Evolutionary conservation across 1,140 invertebrate species (phyloP), one percentile per base, ranked within the genome.

Genomic region (Bombus huntii): DNA sequence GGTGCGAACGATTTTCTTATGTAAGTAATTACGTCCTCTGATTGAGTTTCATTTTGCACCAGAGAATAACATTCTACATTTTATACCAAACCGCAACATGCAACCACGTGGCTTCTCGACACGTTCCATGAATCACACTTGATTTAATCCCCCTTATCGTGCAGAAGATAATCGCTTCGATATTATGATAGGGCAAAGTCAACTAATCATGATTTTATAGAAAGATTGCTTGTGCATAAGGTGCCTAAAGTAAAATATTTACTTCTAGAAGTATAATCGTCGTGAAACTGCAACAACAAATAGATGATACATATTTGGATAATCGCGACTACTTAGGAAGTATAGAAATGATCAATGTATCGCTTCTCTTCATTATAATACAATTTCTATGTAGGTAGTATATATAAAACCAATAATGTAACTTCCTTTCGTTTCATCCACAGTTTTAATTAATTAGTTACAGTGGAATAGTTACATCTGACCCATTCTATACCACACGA

Each of bases 91-190:
- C 74, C 57, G 66, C 81, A 47, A 85, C 76, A 83, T 59, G 39
- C 76, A 70, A 18, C 34, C 73, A n/a, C 37, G 65, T 28, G 70
- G n/a, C 87, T 85, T 76, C 70, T 39, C 68, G 18, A 42, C 12
- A 31, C 28, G 44, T 37, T 62, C 28, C 31, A 53, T 82, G 85
- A 87, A 85, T 77, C 83, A 72, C 9, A 10, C 25, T 37, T 15
- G 74, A 70, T 87, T 81, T 72, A 76, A 74, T 85, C 81, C 37
- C 39, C 25, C 34, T 90, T 90, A 90, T 90, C 89, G n/a, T 72
- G 53, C 31, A 34, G n/a, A 28, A 75, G 81, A 59, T 82, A 84
- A 81, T 84, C 74, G 42, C 10, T 34, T 15, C 42, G 62, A 65
- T 74, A 53, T 31, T 72, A 39, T 25, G 66, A 68, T 57, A 81